Evolutionary conservation across 2,113 vertebrate species (phyloP).

Genomic region (Reinhardtius hippoglossoides): DNA sequence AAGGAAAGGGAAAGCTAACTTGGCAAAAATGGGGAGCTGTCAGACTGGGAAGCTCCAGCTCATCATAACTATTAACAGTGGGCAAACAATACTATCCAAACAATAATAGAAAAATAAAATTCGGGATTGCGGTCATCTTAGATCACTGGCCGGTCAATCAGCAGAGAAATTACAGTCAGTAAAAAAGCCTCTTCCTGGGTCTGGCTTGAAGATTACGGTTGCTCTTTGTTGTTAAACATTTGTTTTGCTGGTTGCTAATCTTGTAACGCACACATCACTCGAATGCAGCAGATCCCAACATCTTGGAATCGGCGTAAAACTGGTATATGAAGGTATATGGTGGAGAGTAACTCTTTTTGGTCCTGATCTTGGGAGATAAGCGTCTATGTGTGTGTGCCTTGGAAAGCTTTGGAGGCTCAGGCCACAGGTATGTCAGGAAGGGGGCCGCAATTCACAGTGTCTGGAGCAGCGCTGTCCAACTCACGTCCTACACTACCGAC

Average conservation of each 20-base stretch:
- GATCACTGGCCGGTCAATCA: slow-evolving; percentile 57
- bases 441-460: slow-evolving; percentile 77
- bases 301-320: slow-evolving; percentile 66
- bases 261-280: slow-evolving; percentile 36
- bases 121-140: slow-evolving; percentile 44
- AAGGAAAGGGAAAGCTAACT: slow-evolving; percentile 61
- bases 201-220: slow-evolving; percentile 20
- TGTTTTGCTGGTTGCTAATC: slow-evolving; percentile 72
- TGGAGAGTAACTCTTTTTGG: slow-evolving; percentile 64
- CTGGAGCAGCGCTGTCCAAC: slow-evolving; percentile 74
- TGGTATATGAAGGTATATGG: slow-evolving; percentile 28
- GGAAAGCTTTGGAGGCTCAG: slow-evolving; percentile 79
- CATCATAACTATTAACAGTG: slow-evolving; percentile 41
- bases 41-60: slow-evolving; percentile 47
- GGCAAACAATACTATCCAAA: slow-evolving; percentile 46
- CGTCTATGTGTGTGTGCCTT: slow-evolving; percentile 62
- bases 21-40: slow-evolving; percentile 57
- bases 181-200: slow-evolving; percentile 40
- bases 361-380: slow-evolving; percentile 66
- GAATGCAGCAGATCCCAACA: slow-evolving; percentile 59
- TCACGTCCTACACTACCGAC: slow-evolving; percentile 65
- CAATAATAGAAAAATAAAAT: slow-evolving; percentile 56
- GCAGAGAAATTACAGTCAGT: slow-evolving; percentile 36
- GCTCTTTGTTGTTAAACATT: slow-evolving; percentile 48
- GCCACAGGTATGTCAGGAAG: slow-evolving; percentile 83